Percentiles rank a stretch among this genome's conserved stretches.
phyloP scores from a whole-genome alignment of 2,888 invertebrate genomes.

The Peribatodes rhomboidaria region DNA sequence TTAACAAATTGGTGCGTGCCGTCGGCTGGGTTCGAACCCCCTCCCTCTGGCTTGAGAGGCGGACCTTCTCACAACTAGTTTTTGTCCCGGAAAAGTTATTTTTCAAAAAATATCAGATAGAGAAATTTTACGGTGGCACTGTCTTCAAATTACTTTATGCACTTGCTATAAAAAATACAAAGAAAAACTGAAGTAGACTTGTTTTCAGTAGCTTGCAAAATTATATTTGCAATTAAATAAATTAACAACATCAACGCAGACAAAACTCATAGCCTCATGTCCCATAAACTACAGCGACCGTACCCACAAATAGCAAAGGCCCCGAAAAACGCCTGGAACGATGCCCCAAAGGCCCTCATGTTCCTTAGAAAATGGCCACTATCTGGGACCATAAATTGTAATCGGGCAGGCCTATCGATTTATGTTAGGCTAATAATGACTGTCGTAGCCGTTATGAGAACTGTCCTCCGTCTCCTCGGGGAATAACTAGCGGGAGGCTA shows the following conservation, averaged over 20 bases:
- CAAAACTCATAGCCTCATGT: background rate
- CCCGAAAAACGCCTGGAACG: slow-evolving; percentile 28
- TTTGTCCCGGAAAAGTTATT: too few species aligned
- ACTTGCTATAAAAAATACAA: too few species aligned
- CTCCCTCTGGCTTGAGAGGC: too few species aligned
- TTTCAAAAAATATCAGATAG: too few species aligned
- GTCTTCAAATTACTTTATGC: too few species aligned
- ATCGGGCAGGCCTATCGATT: slow-evolving; percentile 58
- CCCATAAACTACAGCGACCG: slow-evolving; percentile 26
- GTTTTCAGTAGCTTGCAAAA: too few species aligned
- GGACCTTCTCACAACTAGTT: too few species aligned
- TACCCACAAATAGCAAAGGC: slow-evolving; percentile 25
- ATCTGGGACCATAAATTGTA: slow-evolving; percentile 59
- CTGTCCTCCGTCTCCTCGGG: slow-evolving; percentile 30
- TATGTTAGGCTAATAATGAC: slow-evolving; percentile 55
- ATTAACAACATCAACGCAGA: background rate
- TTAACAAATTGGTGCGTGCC: too few species aligned
- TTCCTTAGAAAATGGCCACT: slow-evolving; percentile 50
- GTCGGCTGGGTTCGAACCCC: too few species aligned
- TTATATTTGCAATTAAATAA: too few species aligned
- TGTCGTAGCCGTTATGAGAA: slow-evolving; percentile 41
- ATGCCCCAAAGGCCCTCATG: slow-evolving; percentile 47
- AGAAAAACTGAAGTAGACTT: too few species aligned
- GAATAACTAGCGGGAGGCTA: slow-evolving; percentile 23
- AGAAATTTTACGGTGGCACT: too few species aligned